A percentile compares a stretch with the other conserved stretches of the same genome.
phyloP scores from a whole-genome alignment of 1,140 invertebrate species.

The Panagrolaimus sp. region DNA sequence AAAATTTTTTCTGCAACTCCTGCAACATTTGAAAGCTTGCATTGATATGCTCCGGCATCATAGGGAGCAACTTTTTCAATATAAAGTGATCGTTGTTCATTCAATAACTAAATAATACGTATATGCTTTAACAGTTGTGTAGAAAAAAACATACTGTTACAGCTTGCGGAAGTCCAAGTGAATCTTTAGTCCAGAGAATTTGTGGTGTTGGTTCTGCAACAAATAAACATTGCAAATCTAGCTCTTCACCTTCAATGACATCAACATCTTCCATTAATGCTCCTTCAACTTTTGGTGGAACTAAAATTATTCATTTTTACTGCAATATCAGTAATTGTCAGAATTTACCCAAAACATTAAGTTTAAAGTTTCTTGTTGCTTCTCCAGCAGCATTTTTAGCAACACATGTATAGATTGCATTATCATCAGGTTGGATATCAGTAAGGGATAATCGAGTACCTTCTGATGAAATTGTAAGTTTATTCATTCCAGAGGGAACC shows the following conservation, averaged over 20 bases:
- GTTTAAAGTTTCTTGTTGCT: constrained; percentile 62
- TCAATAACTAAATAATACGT: constrained; percentile 16
- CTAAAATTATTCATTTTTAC: constrained; percentile 66
- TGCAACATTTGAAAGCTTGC: constrained; percentile 36
- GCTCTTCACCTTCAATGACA: constrained; percentile 65
- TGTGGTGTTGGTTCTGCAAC: constrained; percentile 37
- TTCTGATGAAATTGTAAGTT: constrained; percentile 67
- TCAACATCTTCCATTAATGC: constrained; percentile 66
- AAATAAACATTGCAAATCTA: constrained; percentile 59
- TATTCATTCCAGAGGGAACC: constrained; percentile 7
- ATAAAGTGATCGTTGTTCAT: constrained; percentile 20
- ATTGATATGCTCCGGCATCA: constrained; percentile 39
- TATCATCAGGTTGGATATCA: constrained; percentile 69
- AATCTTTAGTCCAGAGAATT: constrained; percentile 45
- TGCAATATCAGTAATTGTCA: constrained; percentile 63
- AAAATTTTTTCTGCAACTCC: constrained; percentile 47
- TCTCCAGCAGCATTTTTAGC: constrained; percentile 74
- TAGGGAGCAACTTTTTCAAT: constrained; percentile 12
- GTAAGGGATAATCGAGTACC: not conserved
- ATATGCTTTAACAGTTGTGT: not conserved
- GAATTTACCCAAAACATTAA: constrained; percentile 59
- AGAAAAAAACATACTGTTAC: not conserved
- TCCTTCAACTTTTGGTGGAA: constrained; percentile 43
- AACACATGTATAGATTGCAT: constrained; percentile 72
- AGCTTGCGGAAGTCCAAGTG: constrained; percentile 9